Percentiles rank a stretch among this genome's conserved stretches.
These are phyloP conservation scores for Eidolon helvum DNA, from an alignment of 2,113 vertebrate species.

Conservation along the genomic window DNA sequence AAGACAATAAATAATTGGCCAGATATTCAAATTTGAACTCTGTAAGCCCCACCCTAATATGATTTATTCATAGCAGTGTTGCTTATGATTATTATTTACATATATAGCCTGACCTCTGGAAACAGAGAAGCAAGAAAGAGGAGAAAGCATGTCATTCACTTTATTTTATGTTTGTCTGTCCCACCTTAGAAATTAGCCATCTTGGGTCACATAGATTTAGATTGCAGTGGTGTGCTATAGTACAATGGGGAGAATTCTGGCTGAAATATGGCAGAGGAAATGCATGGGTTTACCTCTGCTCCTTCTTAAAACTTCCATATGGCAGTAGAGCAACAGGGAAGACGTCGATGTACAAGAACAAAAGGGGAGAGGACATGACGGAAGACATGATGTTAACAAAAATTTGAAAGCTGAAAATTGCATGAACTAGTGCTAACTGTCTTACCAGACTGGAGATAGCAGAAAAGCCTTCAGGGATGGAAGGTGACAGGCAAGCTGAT, in stretches of 20 bases:
- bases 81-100: background rate
- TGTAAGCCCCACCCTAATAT: background rate
- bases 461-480: background rate
- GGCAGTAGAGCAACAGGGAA: background rate
- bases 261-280: background rate
- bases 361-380: background rate
- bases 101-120: background rate
- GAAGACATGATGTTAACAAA: background rate
- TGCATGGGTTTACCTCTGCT: background rate
- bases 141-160: background rate
- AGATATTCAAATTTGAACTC: background rate
- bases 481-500: background rate
- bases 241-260: background rate
- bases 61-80: background rate
- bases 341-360: background rate
- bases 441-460: background rate
- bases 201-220: background rate
- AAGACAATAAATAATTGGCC: background rate
- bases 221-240: background rate
- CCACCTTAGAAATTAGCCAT: background rate
- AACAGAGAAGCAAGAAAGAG: background rate
- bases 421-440: background rate
- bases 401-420: background rate
- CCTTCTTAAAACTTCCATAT: background rate
- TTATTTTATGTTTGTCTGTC: background rate